A percentile compares a stretch with the other conserved stretches of the same genome.
phyloP scores from a whole-genome alignment of 1,140 invertebrate species.

The Grapholita molesta region DNA sequence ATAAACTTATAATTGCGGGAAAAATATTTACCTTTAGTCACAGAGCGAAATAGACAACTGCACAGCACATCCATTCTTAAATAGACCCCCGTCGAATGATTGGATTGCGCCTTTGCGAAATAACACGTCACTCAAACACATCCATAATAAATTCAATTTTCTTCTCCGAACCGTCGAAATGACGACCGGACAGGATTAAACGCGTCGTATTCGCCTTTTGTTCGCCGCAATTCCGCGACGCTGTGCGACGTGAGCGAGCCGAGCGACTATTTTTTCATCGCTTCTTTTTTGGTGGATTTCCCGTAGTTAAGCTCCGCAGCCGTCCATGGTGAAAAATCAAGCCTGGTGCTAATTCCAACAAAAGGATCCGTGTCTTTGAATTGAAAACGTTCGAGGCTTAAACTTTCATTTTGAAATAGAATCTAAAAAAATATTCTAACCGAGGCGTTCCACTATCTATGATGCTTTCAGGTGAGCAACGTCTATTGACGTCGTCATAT shows the following conservation, averaged over 20 bases:
- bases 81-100: conserved; percentile 46
- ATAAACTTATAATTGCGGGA: too few relatives aligned
- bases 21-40: background rate
- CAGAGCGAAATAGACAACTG: background rate
- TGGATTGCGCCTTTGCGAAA: conserved; percentile 70
- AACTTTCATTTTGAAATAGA: background rate
- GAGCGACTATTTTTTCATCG: conserved; percentile 35
- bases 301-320: conserved; percentile 18
- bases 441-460: background rate
- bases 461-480: too few relatives aligned
- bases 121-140: conserved; percentile 75
- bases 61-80: background rate
- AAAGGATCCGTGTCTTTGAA: background rate
- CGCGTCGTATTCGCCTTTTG: conserved; percentile 67
- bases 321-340: conserved; percentile 12
- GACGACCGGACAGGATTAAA: conserved; percentile 69
- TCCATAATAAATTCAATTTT: conserved; percentile 77
- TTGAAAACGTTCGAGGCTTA: background rate
- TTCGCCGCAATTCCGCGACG: conserved; percentile 55
- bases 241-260: conserved; percentile 31
- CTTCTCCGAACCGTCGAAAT: conserved; percentile 52
- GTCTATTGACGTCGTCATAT: too few relatives aligned
- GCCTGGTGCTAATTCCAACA: conserved; percentile 4
- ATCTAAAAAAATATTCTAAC: background rate
- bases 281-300: conserved; percentile 36